These are phyloP conservation scores for Melanotaenia parkinsoni DNA, from an alignment of 2,797 vertebrate species.

Conservation along the genomic window DNA sequence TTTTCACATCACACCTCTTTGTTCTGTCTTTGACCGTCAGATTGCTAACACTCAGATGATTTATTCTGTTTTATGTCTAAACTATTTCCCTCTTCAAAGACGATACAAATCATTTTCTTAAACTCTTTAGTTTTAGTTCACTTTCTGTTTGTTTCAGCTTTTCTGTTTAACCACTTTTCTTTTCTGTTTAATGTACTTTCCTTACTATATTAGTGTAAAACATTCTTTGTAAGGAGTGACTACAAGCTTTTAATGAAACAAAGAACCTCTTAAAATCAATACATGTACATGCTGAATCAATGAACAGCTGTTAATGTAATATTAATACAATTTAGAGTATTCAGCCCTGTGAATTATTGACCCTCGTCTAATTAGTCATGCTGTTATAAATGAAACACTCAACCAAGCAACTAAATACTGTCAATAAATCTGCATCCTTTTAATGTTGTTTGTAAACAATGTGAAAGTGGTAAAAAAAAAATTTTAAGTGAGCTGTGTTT, in stretches of 20 bases:
- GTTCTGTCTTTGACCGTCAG: constrained; percentile 43
- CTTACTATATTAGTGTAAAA: constrained; percentile 18
- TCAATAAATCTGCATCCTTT: constrained; percentile 14
- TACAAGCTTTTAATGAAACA: background rate
- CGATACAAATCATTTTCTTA: constrained; percentile 45
- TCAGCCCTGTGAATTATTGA: constrained; percentile 45
- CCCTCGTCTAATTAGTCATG: constrained; percentile 42
- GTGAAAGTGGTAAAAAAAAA: background rate
- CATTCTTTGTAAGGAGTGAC: background rate
- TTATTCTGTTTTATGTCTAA: constrained; percentile 65
- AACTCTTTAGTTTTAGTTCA: constrained; percentile 6
- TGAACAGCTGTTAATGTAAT: constrained; percentile 56
- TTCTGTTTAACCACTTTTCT: constrained; percentile 13
- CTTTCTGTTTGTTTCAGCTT: background rate
- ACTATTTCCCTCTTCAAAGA: constrained; percentile 34
- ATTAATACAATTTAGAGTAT: constrained; percentile 45
- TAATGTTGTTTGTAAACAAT: constrained; percentile 2
- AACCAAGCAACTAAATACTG: constrained; percentile 14
- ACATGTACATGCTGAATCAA: constrained; percentile 38
- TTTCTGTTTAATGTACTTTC: background rate
- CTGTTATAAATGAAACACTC: constrained; percentile 32
- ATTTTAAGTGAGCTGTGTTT: background rate
- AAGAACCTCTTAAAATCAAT: constrained; percentile 50
- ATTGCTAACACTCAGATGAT: constrained; percentile 54
- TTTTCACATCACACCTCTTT: constrained; percentile 39